phyloP scores from a whole-genome alignment of 2,113 vertebrate species.

The Procavia capensis region DNA sequence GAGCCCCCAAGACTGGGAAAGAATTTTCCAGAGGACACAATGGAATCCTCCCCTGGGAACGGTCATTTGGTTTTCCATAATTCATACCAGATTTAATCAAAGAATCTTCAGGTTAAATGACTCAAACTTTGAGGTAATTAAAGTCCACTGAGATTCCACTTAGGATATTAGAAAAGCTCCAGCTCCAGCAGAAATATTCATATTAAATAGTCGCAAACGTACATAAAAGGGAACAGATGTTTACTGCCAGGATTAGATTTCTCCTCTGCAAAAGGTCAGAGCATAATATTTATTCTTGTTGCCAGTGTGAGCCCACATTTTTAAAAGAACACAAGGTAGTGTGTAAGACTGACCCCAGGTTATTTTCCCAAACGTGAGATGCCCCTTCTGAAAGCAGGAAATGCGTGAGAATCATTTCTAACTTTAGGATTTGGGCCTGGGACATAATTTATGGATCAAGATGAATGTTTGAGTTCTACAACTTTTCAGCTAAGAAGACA shows the following conservation, averaged over 20 bases:
- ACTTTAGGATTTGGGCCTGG: neutral
- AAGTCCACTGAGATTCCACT: slow-evolving; percentile 60
- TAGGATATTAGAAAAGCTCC: slow-evolving; percentile 67
- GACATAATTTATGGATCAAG: neutral
- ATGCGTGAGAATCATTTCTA: neutral
- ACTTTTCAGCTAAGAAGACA: slow-evolving; percentile 28
- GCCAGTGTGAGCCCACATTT: slow-evolving; percentile 28
- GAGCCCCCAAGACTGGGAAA: neutral
- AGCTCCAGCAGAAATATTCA: slow-evolving; percentile 43
- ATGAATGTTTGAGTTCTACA: neutral
- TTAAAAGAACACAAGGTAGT: slow-evolving; percentile 4
- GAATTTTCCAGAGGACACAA: neutral
- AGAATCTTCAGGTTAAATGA: slow-evolving; percentile 57
- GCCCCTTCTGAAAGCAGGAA: neutral
- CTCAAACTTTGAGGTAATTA: slow-evolving; percentile 55
- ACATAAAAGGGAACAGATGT: slow-evolving; percentile 67
- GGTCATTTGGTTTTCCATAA: slow-evolving; percentile 55
- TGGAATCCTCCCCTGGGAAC: slow-evolving; percentile 22
- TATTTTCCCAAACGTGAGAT: slow-evolving; percentile 17
- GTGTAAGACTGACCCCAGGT: neutral
- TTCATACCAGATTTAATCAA: slow-evolving; percentile 44
- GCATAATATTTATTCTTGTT: slow-evolving; percentile 57
- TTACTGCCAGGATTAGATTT: slow-evolving; percentile 61
- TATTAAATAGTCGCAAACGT: slow-evolving; percentile 60
- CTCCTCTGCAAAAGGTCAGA: slow-evolving; percentile 47